Percentiles rank a stretch among this genome's conserved stretches.
Conservation (phyloP, 2,797 vertebrate genomes). For the Scyliorhinus canicula region DNA sequence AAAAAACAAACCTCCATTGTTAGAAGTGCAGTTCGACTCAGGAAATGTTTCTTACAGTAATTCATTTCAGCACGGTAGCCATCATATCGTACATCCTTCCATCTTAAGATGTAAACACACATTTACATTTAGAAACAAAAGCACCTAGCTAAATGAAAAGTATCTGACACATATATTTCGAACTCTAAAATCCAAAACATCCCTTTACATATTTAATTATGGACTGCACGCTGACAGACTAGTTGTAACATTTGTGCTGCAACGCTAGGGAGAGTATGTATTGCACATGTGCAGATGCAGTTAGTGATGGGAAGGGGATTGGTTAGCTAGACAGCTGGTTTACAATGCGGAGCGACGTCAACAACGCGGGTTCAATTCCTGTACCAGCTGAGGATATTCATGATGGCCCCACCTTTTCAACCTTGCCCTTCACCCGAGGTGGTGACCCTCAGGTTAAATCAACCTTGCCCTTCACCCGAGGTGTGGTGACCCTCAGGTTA, state of each 20-base stretch:
- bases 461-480: no score
- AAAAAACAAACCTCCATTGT: constrained; percentile 75
- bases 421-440: no score
- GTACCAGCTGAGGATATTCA: no score
- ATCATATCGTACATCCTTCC: constrained; percentile 73
- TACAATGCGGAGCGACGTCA: no score
- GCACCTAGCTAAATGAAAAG: background rate
- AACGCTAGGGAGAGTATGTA: background rate
- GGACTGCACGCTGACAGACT: background rate
- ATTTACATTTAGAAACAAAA: background rate
- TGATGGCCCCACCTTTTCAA: no score
- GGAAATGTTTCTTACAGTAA: constrained; percentile 83
- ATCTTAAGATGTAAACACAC: constrained; percentile 56
- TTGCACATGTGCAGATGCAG: background rate
- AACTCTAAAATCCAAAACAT: background rate
- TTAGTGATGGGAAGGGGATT: no score
- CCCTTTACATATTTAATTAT: background rate
- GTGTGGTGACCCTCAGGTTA: no score
- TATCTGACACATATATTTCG: background rate
- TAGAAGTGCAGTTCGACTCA: constrained; percentile 81
- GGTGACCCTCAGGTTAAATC: no score
- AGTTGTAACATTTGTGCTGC: background rate
- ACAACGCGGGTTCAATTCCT: no score
- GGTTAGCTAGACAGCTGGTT: no score
- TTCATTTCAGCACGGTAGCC: constrained; percentile 70